These are phyloP conservation scores for Ariolimax columbianus DNA, from an alignment of 2,888 invertebrate species.

Conservation along the genomic window DNA sequence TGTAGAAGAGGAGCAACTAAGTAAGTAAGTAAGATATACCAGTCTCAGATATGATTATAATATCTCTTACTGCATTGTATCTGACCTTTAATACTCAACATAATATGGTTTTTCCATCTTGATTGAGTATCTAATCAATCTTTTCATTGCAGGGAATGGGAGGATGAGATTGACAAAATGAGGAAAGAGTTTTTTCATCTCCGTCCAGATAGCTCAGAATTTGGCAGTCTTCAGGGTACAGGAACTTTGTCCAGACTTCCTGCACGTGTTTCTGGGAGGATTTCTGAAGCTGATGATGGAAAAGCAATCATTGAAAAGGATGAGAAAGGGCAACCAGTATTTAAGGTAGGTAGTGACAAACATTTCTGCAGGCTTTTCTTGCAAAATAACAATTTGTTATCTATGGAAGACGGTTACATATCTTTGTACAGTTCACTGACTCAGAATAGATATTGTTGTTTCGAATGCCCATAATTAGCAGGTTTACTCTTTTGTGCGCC, in stretches of 20 bases:
- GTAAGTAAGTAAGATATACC: no score
- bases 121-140: neutral
- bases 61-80: no score
- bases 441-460: no score
- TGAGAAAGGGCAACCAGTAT: constrained; percentile 54
- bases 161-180: constrained; percentile 75
- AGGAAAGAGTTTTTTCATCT: constrained; percentile 76
- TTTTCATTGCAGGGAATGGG: constrained; percentile 68
- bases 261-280: constrained; percentile 3
- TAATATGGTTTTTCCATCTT: no score
- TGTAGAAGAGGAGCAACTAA: no score
- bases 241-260: constrained; percentile 35
- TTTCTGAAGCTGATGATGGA: constrained; percentile 48
- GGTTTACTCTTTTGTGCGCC: no score
- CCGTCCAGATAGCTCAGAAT: constrained; percentile 63
- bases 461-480: no score
- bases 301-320: constrained; percentile 54
- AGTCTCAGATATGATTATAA: no score
- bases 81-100: no score
- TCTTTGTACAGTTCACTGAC: no score
- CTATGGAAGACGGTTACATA: no score
- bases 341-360: constrained; percentile 41
- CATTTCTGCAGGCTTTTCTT: neutral
- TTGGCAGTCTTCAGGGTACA: constrained; percentile 19
- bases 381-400: no score